These are phyloP conservation scores for Pediacus dermestoides DNA, from an alignment of 2,888 invertebrate species.

Conservation along the genomic window DNA sequence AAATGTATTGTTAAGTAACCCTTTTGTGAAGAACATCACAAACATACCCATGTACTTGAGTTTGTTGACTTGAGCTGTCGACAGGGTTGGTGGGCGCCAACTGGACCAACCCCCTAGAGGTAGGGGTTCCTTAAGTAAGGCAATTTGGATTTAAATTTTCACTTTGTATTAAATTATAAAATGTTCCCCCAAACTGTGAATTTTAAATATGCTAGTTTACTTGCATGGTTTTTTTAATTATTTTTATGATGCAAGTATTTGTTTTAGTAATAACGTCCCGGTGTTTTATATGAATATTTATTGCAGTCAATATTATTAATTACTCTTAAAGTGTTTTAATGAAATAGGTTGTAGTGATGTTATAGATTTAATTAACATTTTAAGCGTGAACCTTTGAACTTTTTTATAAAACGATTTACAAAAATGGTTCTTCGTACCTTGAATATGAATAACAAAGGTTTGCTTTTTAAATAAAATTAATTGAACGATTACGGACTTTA, in stretches of 20 bases:
- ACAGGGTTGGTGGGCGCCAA: constrained; percentile 1
- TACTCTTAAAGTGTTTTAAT: constrained; percentile 8
- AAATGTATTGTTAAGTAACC: not conserved
- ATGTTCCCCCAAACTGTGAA: constrained; percentile 27
- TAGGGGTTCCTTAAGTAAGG: constrained; percentile 1
- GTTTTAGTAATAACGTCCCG: constrained; percentile 18
- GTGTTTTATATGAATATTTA: constrained; percentile 9
- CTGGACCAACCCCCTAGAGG: not conserved
- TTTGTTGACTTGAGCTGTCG: constrained; percentile 2
- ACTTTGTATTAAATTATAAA: not conserved
- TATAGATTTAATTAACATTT: too few species aligned
- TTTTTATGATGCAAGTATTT: constrained; percentile 22
- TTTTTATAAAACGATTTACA: too few species aligned
- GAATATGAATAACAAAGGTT: too few species aligned
- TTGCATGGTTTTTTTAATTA: constrained; percentile 23
- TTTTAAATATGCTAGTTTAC: constrained; percentile 23
- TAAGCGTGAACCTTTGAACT: too few species aligned
- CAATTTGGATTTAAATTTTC: constrained; percentile 1
- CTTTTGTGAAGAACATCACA: too few species aligned
- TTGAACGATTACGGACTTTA: too few species aligned
- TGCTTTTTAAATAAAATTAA: too few species aligned
- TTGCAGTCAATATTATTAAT: constrained; percentile 5
- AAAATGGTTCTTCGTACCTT: too few species aligned
- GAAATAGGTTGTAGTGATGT: constrained; percentile 12
- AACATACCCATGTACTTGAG: not conserved